These are phyloP conservation scores for Drosophila eugracilis DNA, from an alignment of 1,140 invertebrate genomes.

Conservation along the genomic window DNA sequence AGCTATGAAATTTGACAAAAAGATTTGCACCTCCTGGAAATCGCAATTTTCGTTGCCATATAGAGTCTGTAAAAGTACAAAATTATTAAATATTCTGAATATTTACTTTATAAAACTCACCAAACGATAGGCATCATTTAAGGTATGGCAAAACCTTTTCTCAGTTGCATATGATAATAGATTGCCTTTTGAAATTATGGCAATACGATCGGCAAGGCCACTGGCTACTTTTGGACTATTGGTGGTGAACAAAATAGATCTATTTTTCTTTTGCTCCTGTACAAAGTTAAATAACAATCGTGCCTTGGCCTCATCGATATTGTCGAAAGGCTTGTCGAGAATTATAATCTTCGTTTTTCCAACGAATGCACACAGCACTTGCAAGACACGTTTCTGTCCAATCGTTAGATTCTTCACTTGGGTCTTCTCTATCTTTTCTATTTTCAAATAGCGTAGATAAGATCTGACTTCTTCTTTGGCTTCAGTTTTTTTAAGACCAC, in stretches of 20 bases:
- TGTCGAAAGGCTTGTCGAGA: slow-evolving; percentile 55
- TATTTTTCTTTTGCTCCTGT: slow-evolving; percentile 5
- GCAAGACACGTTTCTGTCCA: slow-evolving; percentile 39
- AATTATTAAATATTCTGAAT: not conserved
- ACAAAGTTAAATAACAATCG: slow-evolving; percentile 39
- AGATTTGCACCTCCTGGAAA: slow-evolving; percentile 2
- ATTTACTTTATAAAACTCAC: slow-evolving; percentile 19
- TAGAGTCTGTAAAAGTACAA: slow-evolving; percentile 23
- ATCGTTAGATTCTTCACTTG: slow-evolving; percentile 6
- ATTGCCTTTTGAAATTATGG: slow-evolving; percentile 27
- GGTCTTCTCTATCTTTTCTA: not conserved
- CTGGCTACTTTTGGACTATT: slow-evolving; percentile 43
- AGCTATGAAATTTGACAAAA: slow-evolving; percentile 16
- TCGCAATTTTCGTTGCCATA: slow-evolving; percentile 16
- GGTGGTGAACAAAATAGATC: slow-evolving; percentile 48
- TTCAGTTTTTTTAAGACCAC: slow-evolving; percentile 18
- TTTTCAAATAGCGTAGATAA: slow-evolving; percentile 22
- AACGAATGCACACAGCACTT: slow-evolving; percentile 48
- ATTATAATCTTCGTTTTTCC: slow-evolving; percentile 41
- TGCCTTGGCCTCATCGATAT: slow-evolving; percentile 32
- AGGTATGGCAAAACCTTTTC: slow-evolving; percentile 1
- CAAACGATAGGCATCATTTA: slow-evolving; percentile 45
- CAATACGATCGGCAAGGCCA: slow-evolving; percentile 52
- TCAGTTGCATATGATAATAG: slow-evolving; percentile 10
- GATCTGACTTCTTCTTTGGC: slow-evolving; percentile 6